These are phyloP conservation scores for Ptilodon capucinus DNA, from an alignment of 2,888 invertebrate genomes.

Conservation along the genomic window DNA sequence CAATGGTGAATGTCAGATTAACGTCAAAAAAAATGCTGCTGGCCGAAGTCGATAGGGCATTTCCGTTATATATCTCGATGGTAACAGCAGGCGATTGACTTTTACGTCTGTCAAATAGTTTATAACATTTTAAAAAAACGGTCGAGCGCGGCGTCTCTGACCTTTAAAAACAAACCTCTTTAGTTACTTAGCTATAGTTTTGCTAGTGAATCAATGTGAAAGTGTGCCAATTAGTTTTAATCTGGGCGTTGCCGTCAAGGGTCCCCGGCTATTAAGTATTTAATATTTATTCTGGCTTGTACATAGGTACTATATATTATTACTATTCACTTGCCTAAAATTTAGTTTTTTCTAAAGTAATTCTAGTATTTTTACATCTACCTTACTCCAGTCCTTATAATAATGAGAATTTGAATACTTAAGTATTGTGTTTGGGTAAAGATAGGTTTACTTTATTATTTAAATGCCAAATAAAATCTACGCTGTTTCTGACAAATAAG, in stretches of 20 bases:
- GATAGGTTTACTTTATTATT: neutral
- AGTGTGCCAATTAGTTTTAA: slow-evolving; percentile 79
- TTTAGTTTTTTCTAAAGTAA: slow-evolving; percentile 37
- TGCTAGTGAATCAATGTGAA: slow-evolving; percentile 81
- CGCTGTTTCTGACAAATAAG: neutral
- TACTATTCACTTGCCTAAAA: slow-evolving; percentile 43
- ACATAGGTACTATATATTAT: slow-evolving; percentile 50
- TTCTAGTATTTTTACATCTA: slow-evolving; percentile 29
- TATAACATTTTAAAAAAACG: neutral
- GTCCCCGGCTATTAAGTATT: slow-evolving; percentile 60
- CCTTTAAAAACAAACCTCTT: slow-evolving; percentile 56
- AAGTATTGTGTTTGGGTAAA: neutral
- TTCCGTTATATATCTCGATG: too few relatives aligned
- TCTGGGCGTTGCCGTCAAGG: slow-evolving; percentile 41
- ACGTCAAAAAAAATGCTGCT: too few relatives aligned
- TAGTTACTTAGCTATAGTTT: slow-evolving; percentile 72
- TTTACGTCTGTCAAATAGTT: too few relatives aligned
- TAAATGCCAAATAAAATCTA: neutral
- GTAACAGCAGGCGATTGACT: too few relatives aligned
- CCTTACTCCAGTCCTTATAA: slow-evolving; percentile 25
- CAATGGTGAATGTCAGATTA: too few relatives aligned
- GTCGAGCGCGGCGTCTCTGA: neutral
- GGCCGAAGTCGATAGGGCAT: too few relatives aligned
- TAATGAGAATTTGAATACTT: neutral
- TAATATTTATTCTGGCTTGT: slow-evolving; percentile 71